A percentile compares a stretch with the other conserved stretches of the same genome.
Conservation (phyloP, 2,113 vertebrate species). For the Athene noctua region DNA sequence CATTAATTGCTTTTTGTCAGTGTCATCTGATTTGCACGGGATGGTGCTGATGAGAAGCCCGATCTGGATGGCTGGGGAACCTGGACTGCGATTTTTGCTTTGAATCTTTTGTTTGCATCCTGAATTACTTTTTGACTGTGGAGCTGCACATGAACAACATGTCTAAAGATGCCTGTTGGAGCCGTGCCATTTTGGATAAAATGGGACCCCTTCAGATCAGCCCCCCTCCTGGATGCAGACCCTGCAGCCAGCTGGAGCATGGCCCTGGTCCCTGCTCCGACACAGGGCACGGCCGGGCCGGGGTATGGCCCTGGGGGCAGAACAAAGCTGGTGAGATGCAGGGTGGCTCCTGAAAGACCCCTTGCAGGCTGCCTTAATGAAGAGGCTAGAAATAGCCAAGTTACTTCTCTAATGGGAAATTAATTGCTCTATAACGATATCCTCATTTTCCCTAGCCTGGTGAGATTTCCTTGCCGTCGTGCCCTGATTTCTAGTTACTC, state of each 20-base stretch:
- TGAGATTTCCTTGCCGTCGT: not conserved
- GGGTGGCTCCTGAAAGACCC: not conserved
- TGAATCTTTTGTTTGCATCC: not conserved
- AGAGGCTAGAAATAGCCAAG: not conserved
- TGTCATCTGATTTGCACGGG: not conserved
- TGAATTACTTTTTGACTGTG: not conserved
- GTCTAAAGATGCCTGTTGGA: accelerated
- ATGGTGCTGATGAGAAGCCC: not conserved
- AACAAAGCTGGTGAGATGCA: not conserved
- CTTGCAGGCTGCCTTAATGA: not conserved
- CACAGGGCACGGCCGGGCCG: accelerated
- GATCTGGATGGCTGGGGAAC: not conserved
- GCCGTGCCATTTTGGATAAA: not conserved
- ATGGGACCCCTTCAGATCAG: accelerated
- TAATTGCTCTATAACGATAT: accelerated
- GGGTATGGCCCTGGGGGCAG: accelerated
- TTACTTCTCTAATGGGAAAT: not conserved
- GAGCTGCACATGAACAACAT: accelerated
- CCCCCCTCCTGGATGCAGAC: accelerated
- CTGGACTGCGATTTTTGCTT: not conserved
- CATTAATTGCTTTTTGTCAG: not conserved
- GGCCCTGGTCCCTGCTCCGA: not conserved
- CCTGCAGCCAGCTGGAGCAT: accelerated
- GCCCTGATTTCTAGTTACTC: not conserved
- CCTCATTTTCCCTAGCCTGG: not conserved